Evolutionary conservation across 2,797 vertebrate genomes (phyloP).

Genomic region (Coranthus polyacanthus): DNA sequence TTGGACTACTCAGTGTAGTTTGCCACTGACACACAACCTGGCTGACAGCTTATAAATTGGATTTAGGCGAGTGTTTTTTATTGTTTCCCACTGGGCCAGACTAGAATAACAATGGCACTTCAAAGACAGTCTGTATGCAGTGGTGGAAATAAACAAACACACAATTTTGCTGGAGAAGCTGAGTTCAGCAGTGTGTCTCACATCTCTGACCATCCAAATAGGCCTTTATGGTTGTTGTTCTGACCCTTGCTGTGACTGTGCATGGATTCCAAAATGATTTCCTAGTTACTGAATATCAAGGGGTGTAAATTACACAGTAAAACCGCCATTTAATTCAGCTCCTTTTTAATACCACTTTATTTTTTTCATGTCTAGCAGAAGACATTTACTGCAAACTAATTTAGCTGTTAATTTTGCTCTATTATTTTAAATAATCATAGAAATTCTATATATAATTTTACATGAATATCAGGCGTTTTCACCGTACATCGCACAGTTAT

Average conservation of each 20-base stretch:
- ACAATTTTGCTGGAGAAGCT: slow-evolving; percentile 66
- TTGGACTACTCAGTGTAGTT: slow-evolving; percentile 74
- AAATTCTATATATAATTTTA: too few species aligned
- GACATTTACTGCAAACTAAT: too few species aligned
- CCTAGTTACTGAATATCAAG: slow-evolving; percentile 1
- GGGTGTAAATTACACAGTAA: background rate
- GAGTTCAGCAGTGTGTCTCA: slow-evolving; percentile 56
- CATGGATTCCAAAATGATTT: slow-evolving; percentile 25
- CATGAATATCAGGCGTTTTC: too few species aligned
- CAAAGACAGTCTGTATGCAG: slow-evolving; percentile 77
- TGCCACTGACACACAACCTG: slow-evolving; percentile 71
- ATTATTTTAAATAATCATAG: too few species aligned
- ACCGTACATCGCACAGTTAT: too few species aligned
- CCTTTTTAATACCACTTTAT: background rate
- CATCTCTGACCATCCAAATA: slow-evolving; percentile 51
- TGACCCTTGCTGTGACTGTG: slow-evolving; percentile 21
- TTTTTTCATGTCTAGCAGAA: too few species aligned
- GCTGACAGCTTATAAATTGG: slow-evolving; percentile 85
- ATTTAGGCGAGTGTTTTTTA: slow-evolving; percentile 80
- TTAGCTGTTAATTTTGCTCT: too few species aligned
- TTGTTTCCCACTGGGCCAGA: slow-evolving; percentile 76
- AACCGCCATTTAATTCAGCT: slow-evolving; percentile 1
- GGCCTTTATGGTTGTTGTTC: slow-evolving; percentile 17
- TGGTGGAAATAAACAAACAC: slow-evolving; percentile 76
- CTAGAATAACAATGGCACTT: slow-evolving; percentile 83